phyloP scores from a whole-genome alignment of 2,888 invertebrate species.

The Meiosimyza platycephala region DNA sequence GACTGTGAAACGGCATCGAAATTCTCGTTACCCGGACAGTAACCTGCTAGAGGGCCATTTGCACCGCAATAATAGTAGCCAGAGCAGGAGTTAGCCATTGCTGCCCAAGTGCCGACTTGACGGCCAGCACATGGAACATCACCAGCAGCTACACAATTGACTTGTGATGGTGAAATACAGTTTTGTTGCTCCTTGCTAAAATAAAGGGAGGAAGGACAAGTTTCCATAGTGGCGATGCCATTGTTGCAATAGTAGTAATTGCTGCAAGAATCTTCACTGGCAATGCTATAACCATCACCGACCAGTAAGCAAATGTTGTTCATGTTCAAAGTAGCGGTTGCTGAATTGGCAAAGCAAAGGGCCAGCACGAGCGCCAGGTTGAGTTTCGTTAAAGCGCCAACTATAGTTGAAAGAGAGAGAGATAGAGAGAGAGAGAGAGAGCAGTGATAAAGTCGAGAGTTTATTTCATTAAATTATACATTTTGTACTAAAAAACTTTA shows the following conservation, averaged over 20 bases:
- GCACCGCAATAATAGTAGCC: constrained; percentile 50
- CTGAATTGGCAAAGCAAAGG: constrained; percentile 19
- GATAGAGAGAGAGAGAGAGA: no score
- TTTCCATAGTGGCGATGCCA: constrained; percentile 40
- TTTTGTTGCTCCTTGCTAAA: constrained; percentile 50
- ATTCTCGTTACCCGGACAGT: constrained; percentile 49
- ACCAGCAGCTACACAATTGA: constrained; percentile 37
- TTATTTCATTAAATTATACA: neutral
- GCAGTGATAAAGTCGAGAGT: neutral
- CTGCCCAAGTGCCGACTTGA: constrained; percentile 44
- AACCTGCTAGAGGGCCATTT: constrained; percentile 40
- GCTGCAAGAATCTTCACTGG: constrained; percentile 45
- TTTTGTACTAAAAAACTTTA: no score
- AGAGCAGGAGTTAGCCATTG: constrained; percentile 46
- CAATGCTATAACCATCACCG: constrained; percentile 44
- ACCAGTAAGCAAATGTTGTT: constrained; percentile 49
- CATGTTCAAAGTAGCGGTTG: constrained; percentile 42
- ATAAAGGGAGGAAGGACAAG: constrained; percentile 43
- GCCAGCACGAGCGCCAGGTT: constrained; percentile 16
- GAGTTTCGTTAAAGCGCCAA: neutral
- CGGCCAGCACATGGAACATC: constrained; percentile 46
- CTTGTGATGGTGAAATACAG: constrained; percentile 41
- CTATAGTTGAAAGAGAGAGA: constrained; percentile 5
- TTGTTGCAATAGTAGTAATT: constrained; percentile 48
- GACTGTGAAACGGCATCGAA: constrained; percentile 47